Evolutionary conservation across 2,113 vertebrate species (phyloP), one percentile per base, ranked within the genome.

Genomic region (Ailurus styani): DNA sequence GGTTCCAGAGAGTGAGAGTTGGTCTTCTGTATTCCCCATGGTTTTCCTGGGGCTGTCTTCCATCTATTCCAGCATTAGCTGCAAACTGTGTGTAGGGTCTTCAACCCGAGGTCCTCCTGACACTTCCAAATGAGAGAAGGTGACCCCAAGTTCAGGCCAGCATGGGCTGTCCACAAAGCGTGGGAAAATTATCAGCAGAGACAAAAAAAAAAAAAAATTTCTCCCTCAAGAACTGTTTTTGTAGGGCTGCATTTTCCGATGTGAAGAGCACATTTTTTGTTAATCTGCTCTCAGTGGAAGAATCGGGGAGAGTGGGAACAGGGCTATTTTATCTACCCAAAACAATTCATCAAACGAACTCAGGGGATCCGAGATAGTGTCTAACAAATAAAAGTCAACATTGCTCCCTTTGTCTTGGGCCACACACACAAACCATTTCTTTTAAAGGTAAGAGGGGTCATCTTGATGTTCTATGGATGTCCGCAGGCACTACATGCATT

Each of bases 141-240:
- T 95, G 95, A 96, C 95, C 95, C 87, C 57, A 90, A 98, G 97
- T 90, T 25, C 7, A 88, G 95, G 96, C 95, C 95, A 97, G 96
- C 55, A 57, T 62, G 91, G 62, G 78, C 97, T 98, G 97, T 97
- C 94, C 96, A 95, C 79, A 97, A 96, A 98, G 98, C 87, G 89
- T 98, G 98, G 97, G 98, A 99, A 98, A 99, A 95, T 98, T 94
- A 90, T 97, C 96, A 98, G 95, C 50, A 94, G 97, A 98, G 97
- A 91, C 93, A 81, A 97, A 82, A 93, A 18, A 97, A 82, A 93
- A 18, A 57, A 57, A 52, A 68, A 73, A 96, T 98, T 97, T 90
- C 97, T 98, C 96, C 93, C 96, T 98, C 94, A 98, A 98, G 97
- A 96, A 85, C 87, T 98, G 95, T 97, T 98, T 98, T 98, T 97